Base-by-base conservation (phyloP, 2,888 invertebrate species). In the Flexamia atlantica region DNA sequence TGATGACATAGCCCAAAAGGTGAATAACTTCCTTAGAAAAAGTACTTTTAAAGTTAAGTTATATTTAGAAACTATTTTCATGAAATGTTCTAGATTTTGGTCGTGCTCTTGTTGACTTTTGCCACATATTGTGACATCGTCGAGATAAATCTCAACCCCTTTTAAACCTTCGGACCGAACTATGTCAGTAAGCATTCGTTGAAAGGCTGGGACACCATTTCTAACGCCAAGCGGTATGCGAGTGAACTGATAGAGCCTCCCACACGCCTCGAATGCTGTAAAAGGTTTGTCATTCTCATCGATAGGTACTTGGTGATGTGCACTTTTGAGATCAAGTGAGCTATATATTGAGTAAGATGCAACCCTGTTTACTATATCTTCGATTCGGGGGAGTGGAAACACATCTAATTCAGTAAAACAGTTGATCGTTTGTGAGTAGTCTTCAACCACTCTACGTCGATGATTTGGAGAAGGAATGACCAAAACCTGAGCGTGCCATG, bases 41-140 rank as follows among this genome's bases (percentile, higher is more conserved):
- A 53, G 20, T 40, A 25, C 46, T 32, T 36, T 85, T 85, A 85
- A 1, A 9, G 83, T 83, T 14, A 85, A 23, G 28, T 74, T 81
- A 30, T 83, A 85, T 25, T 85, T 83, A n/a, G 12, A 28, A 20
- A 57, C 76, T 14, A 36, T 23, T 23, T 74, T 23, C 32, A 84
- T 32, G 23, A 84, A 84, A 3, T 32, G 28, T 12, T 76, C 20
- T 12, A 86, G 46, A 57, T 84, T 85, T 46, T 40, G 32, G 64
- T 86, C 84, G 53, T 86, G 85, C 57, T 84, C 85, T 9, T 83
- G 50, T 82, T 85, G 46, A 40, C 64, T 80, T 36, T 74, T 83
- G 20, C 85, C 85, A 82, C 85, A 86, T 4, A 86, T 76, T 12
- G 85, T 85, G 10, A 85, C 82, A 40, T 84, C 82, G 57, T 86